phyloP scores from a whole-genome alignment of 1,140 invertebrate species.

The Aplysia californica region DNA sequence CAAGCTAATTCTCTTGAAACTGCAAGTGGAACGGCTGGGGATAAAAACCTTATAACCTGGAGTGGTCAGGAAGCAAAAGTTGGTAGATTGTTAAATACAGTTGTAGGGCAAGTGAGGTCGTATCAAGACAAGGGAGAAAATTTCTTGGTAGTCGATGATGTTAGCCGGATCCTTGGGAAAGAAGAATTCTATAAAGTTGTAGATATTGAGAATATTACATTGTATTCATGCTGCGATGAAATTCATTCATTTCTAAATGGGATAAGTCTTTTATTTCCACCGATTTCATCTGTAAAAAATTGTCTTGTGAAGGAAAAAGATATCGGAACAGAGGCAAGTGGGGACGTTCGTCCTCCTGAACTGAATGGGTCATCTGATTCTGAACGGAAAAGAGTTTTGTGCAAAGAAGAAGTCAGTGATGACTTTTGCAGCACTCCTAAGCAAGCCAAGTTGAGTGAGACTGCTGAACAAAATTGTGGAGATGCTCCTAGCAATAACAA shows the following conservation, averaged over 20 bases:
- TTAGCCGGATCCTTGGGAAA: neutral
- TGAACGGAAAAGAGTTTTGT: neutral
- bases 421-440: neutral
- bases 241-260: neutral
- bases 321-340: conserved; percentile 1
- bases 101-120: neutral
- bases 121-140: conserved; percentile 8
- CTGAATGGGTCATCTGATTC: neutral
- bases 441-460: neutral
- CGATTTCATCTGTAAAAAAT: neutral
- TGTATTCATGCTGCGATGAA: conserved; percentile 6
- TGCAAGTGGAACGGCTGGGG: no score
- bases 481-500: no score
- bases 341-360: neutral
- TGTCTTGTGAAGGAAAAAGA: conserved; percentile 17
- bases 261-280: neutral
- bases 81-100: conserved; percentile 10
- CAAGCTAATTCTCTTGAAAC: no score
- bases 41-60: neutral
- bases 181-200: neutral
- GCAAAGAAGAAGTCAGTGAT: neutral
- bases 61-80: neutral
- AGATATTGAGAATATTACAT: conserved; percentile 1
- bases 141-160: conserved; percentile 14
- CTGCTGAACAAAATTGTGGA: no score